A percentile compares a stretch with the other conserved stretches of the same genome.
Conservation (phyloP, 2,113 vertebrate species). For the Epinephelus lanceolatus region DNA sequence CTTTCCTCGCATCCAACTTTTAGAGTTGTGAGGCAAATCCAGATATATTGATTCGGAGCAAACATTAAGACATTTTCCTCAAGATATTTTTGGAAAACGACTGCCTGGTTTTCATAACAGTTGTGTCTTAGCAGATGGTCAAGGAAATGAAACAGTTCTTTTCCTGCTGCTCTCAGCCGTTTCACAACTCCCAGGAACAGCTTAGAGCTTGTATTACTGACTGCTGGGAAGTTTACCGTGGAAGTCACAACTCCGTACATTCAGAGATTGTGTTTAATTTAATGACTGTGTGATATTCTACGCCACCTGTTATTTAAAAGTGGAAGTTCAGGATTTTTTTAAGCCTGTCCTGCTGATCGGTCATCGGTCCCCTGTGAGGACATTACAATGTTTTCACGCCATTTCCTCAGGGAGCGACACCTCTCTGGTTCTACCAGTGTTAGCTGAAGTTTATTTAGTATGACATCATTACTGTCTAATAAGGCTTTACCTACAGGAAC, state of each 20-base stretch:
- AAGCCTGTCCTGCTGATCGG: neutral
- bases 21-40: neutral
- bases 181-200: neutral
- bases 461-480: neutral
- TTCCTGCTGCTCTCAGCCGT: constrained; percentile 30
- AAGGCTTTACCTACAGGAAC: neutral
- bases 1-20: neutral
- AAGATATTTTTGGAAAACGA: neutral
- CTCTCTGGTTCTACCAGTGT: neutral
- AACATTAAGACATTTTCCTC: constrained; percentile 2
- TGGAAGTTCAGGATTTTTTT: constrained; percentile 4
- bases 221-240: neutral
- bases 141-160: constrained; percentile 9
- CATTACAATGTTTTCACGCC: neutral
- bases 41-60: neutral
- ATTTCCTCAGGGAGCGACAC: constrained; percentile 4
- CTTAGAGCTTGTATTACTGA: neutral
- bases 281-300: constrained; percentile 8
- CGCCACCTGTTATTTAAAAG: constrained; percentile 1
- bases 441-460: neutral
- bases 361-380: neutral
- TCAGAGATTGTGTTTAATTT: constrained; percentile 10
- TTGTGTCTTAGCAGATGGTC: constrained; percentile 20
- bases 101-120: constrained; percentile 2
- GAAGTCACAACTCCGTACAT: constrained; percentile 1